Evolutionary conservation across 2,888 invertebrate species (phyloP), one percentile per base, ranked within the genome.

Genomic region (Drosophila peninsularis): DNA sequence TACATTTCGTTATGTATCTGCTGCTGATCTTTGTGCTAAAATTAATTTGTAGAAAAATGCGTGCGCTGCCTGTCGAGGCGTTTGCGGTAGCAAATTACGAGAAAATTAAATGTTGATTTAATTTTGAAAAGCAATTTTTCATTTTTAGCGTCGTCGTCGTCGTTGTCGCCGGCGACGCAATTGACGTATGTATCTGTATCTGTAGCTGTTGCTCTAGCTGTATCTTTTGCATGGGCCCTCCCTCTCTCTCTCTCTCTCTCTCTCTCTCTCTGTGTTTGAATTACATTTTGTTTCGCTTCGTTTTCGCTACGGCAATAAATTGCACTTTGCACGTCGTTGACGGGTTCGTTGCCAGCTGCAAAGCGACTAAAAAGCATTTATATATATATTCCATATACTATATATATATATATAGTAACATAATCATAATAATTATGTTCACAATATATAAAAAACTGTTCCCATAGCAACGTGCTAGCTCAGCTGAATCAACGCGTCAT

Each of bases 21-120:
- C 82, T 89, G 86, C 57, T 80, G 80, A 84, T 84, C 89, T 87
- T 78, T 84, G 82, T 87, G 82, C 82, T 84, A 89, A 84, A 84
- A 89, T 89, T 84, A 84, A 84, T 86, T 90, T 82, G 87, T 84
- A 80, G 86, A 86, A 88, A 90, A 89, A 88, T 88, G 89, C 89
- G 89, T 82, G 87, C 55, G 87, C 66, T 76, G 78, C 78, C 68
- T 80, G 80, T 56, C 80, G 80, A 70, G 77, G 65, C 45, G 61
- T 52, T 37, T 76, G 74, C 87, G 73, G 86, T 82, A 88, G 90
- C 89, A 82, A 89, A 82, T 82, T 82, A 82, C 88, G 89, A 88
- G 89, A 82, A 82, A 82, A 82, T 89, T 88, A 84, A 84, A 84
- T 84, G 83, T 89, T 84, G 83, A 84, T 84, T 84, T 84, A 89